Percentiles rank a stretch among this genome's conserved stretches.
Conservation (phyloP, 2,888 invertebrate genomes). For the Synergus gifuensis region DNA sequence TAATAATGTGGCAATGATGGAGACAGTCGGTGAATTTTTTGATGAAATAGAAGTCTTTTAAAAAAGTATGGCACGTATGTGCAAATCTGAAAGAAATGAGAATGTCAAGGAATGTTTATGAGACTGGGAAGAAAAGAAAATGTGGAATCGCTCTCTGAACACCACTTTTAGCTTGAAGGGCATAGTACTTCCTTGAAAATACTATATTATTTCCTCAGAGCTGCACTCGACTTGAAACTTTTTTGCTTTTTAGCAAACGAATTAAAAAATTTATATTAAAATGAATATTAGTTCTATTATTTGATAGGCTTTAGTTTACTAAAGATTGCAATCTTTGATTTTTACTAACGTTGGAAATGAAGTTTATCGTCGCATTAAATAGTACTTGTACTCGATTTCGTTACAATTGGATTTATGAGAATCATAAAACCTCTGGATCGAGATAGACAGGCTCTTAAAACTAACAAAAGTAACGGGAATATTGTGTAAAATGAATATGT, state of each 20-base stretch:
- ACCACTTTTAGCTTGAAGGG: background rate
- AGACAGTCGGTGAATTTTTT: background rate
- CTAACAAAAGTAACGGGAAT: background rate
- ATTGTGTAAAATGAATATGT: background rate
- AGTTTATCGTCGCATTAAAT: background rate
- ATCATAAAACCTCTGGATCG: background rate
- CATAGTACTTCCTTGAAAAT: background rate
- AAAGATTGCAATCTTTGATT: background rate
- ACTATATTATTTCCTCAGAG: background rate
- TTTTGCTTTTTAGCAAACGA: no score
- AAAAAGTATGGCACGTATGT: background rate
- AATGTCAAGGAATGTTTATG: constrained; percentile 11
- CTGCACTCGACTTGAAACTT: background rate
- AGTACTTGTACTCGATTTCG: background rate
- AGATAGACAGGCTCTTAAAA: background rate
- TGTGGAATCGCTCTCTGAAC: background rate
- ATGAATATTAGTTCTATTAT: no score
- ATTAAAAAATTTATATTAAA: no score
- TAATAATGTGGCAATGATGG: background rate
- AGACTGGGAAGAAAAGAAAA: background rate
- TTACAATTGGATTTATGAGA: background rate
- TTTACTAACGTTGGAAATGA: background rate
- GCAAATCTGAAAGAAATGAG: background rate
- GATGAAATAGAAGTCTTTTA: background rate
- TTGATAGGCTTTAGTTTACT: background rate